These are phyloP conservation scores for Drosophila pseudoobscura DNA, from an alignment of 1,140 invertebrate genomes.

Conservation along the genomic window DNA sequence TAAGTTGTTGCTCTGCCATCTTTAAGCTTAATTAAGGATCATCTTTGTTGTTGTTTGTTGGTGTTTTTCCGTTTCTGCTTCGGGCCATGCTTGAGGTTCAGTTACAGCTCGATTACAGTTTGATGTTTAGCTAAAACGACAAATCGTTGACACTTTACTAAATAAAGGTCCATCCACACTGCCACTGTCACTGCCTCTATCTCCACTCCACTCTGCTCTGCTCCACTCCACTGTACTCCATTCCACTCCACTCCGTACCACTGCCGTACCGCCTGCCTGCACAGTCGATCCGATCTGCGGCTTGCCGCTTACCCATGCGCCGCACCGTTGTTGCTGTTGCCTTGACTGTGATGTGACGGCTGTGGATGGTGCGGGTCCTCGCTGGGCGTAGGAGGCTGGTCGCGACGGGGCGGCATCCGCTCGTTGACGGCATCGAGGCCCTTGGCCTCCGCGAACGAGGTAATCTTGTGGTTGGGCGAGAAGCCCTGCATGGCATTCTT, in stretches of 20 bases:
- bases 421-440: constrained; percentile 99
- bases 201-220: constrained; percentile 16
- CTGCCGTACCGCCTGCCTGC: constrained; percentile 10
- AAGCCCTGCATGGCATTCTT: constrained; percentile 99
- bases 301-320: constrained; percentile 65
- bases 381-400: constrained; percentile 86
- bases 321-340: constrained; percentile 67
- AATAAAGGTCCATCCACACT: no score
- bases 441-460: constrained; percentile 99
- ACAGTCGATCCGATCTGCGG: not conserved
- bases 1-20: constrained; percentile 51
- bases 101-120: no score
- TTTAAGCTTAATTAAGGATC: constrained; percentile 51
- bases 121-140: no score
- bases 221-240: constrained; percentile 6
- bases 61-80: constrained; percentile 18
- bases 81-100: no score
- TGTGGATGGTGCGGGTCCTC: constrained; percentile 59
- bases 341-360: constrained; percentile 51
- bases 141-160: no score
- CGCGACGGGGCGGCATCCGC: constrained; percentile 97
- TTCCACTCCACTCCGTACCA: constrained; percentile 4
- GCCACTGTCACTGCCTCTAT: constrained; percentile 21
- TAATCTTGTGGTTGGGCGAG: constrained; percentile 99
- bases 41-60: constrained; percentile 26